phyloP scores from a whole-genome alignment of 2,888 invertebrate genomes.

The Apodemia zela region DNA sequence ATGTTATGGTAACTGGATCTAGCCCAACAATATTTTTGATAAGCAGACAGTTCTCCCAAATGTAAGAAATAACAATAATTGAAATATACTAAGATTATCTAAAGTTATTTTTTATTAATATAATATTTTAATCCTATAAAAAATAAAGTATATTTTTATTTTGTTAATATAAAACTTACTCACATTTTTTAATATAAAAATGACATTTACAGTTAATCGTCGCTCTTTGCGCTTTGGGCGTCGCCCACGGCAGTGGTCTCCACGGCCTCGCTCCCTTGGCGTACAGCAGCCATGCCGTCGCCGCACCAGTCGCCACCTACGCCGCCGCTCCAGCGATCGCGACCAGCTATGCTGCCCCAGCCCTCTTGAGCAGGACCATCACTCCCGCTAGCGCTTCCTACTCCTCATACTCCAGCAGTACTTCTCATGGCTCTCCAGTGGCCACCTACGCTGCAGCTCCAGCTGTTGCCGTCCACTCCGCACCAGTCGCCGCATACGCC shows the following conservation, averaged over 20 bases:
- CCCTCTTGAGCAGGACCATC: constrained; percentile 40
- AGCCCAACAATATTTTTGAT: too few relatives aligned
- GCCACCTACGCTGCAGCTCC: constrained; percentile 52
- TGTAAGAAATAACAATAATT: too few relatives aligned
- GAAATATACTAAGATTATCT: too few relatives aligned
- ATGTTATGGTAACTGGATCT: too few relatives aligned
- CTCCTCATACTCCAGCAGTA: constrained; percentile 37
- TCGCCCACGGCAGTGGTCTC: constrained; percentile 79
- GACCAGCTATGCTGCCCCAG: constrained; percentile 29
- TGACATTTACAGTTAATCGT: constrained; percentile 63
- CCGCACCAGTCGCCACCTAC: constrained; percentile 17
- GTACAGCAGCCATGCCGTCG: constrained; percentile 62
- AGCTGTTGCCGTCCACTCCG: constrained; percentile 45
- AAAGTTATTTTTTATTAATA: too few relatives aligned
- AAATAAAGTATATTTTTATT: too few relatives aligned
- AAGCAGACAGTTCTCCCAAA: too few relatives aligned
- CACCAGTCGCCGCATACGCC: constrained; percentile 31
- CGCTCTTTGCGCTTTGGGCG: constrained; percentile 80
- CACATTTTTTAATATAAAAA: background rate
- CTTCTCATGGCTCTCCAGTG: constrained; percentile 41
- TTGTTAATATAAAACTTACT: too few relatives aligned
- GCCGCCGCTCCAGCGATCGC: constrained; percentile 45
- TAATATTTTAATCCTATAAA: too few relatives aligned
- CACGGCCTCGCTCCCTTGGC: constrained; percentile 65
- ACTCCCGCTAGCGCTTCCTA: constrained; percentile 35